Conservation (phyloP, 2,888 invertebrate species). For the Calephelis perditalis region DNA sequence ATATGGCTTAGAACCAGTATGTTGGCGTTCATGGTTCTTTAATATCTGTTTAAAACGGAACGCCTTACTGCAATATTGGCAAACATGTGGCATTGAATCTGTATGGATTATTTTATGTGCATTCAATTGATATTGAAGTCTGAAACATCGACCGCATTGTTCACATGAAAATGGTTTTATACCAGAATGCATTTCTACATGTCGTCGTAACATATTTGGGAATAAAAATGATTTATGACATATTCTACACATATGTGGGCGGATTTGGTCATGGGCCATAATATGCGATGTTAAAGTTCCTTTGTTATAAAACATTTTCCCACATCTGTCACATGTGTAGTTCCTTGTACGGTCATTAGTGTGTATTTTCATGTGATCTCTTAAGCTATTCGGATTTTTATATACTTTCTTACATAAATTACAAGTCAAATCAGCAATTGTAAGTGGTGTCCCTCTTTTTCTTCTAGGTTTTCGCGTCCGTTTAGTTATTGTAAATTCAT, state of each 20-base stretch:
- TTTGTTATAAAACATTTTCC: slow-evolving; percentile 66
- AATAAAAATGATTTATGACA: slow-evolving; percentile 64
- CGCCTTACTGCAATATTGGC: slow-evolving; percentile 85
- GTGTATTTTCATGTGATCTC: slow-evolving; percentile 82
- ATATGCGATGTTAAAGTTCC: slow-evolving; percentile 65
- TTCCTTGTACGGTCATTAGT: slow-evolving; percentile 61
- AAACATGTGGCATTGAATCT: slow-evolving; percentile 87
- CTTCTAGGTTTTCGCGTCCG: slow-evolving; percentile 49
- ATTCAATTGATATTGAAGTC: slow-evolving; percentile 84
- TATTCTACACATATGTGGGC: slow-evolving; percentile 61
- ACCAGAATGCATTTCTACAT: slow-evolving; percentile 67
- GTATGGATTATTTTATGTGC: slow-evolving; percentile 88
- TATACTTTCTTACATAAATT: slow-evolving; percentile 59
- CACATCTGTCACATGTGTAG: slow-evolving; percentile 66
- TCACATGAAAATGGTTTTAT: slow-evolving; percentile 65
- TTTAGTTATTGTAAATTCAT: slow-evolving; percentile 43
- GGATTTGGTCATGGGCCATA: slow-evolving; percentile 59
- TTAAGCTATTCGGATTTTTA: slow-evolving; percentile 46
- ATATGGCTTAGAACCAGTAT: slow-evolving; percentile 85
- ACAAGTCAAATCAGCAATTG: slow-evolving; percentile 60
- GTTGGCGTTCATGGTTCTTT: slow-evolving; percentile 85
- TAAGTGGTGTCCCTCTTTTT: slow-evolving; percentile 56
- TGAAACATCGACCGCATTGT: slow-evolving; percentile 62
- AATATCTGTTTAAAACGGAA: slow-evolving; percentile 86
- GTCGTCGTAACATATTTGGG: slow-evolving; percentile 62